Percentiles rank a stretch among this genome's conserved stretches.
phyloP scores from a whole-genome alignment of 2,888 invertebrate genomes.

The Xestia ashworthii region DNA sequence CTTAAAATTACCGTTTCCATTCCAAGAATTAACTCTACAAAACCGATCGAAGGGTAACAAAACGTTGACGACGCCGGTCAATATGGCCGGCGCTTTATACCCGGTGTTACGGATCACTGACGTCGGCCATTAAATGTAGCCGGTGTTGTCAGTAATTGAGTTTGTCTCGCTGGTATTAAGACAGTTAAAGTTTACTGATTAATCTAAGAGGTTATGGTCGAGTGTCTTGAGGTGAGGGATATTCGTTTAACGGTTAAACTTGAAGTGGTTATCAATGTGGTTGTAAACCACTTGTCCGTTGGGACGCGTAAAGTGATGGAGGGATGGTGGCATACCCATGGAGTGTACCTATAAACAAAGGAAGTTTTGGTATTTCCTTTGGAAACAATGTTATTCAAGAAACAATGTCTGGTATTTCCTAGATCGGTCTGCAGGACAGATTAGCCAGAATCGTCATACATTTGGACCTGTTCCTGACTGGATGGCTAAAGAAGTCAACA shows the following conservation, averaged over 20 bases:
- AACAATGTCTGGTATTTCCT: no score
- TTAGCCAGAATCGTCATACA: no score
- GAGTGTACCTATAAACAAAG: not conserved
- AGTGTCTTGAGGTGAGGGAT: constrained; percentile 14
- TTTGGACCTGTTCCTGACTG: no score
- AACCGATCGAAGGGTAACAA: constrained; percentile 35
- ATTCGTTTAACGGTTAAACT: constrained; percentile 18
- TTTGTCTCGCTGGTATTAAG: constrained; percentile 50
- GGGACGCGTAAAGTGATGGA: not conserved
- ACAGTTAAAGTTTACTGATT: constrained; percentile 59
- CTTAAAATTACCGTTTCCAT: constrained; percentile 26
- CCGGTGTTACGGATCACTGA: constrained; percentile 40
- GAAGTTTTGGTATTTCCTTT: not conserved
- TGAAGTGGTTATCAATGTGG: not conserved
- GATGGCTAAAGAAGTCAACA: no score
- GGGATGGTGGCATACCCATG: not conserved
- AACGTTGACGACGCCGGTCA: constrained; percentile 44
- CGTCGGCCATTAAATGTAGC: constrained; percentile 40
- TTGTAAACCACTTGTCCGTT: not conserved
- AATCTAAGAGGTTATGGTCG: constrained; percentile 45
- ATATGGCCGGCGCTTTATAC: constrained; percentile 48
- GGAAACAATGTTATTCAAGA: no score
- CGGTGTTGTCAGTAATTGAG: constrained; percentile 54
- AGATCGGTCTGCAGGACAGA: no score
- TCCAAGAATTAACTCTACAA: constrained; percentile 31